A percentile compares a stretch with the other conserved stretches of the same genome.
phyloP scores from a whole-genome alignment of 92 coral and sea anemone species.

The Phenganax stokvisi region DNA sequence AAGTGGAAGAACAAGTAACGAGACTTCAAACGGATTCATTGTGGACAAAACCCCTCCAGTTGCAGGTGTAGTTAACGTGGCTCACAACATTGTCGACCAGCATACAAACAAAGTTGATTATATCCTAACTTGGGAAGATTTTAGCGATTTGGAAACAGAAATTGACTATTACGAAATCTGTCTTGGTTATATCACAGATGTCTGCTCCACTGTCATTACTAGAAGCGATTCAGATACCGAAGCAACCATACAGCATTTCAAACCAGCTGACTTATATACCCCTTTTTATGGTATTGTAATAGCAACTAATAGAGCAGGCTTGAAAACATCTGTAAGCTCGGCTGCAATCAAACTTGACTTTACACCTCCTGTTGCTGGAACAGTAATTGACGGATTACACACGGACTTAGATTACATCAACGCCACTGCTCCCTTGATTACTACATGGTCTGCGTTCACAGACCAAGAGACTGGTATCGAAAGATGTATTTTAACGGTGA shows the following conservation, averaged over 20 bases:
- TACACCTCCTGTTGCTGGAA: slow-evolving; percentile 76
- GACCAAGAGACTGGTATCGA: slow-evolving; percentile 66
- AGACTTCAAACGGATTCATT: slow-evolving; percentile 71
- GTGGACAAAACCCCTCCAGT: slow-evolving; percentile 75
- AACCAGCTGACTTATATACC: slow-evolving; percentile 46
- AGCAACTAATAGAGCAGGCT: slow-evolving; percentile 69
- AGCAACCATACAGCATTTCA: slow-evolving; percentile 54
- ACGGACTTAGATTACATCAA: slow-evolving; percentile 61
- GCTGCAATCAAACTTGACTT: slow-evolving; percentile 57
- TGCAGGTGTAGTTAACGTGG: slow-evolving; percentile 49
- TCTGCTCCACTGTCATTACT: slow-evolving; percentile 43
- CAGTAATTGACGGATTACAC: slow-evolving; percentile 65
- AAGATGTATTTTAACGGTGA: slow-evolving; percentile 62
- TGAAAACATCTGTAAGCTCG: slow-evolving; percentile 63
- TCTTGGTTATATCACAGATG: slow-evolving; percentile 61
- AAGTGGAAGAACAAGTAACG: slow-evolving; percentile 57
- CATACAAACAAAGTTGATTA: slow-evolving; percentile 49
- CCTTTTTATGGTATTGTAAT: slow-evolving; percentile 61
- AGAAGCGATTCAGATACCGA: slow-evolving; percentile 42
- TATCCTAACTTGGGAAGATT: slow-evolving; percentile 59
- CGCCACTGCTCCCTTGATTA: slow-evolving; percentile 46
- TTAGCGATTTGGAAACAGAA: slow-evolving; percentile 67
- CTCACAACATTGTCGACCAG: slow-evolving; percentile 56
- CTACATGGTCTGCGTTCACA: slow-evolving; percentile 65
- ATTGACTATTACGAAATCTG: slow-evolving; percentile 58